phyloP scores from a whole-genome alignment of 2,797 vertebrate species.

The Falco novaeseelandiae region DNA sequence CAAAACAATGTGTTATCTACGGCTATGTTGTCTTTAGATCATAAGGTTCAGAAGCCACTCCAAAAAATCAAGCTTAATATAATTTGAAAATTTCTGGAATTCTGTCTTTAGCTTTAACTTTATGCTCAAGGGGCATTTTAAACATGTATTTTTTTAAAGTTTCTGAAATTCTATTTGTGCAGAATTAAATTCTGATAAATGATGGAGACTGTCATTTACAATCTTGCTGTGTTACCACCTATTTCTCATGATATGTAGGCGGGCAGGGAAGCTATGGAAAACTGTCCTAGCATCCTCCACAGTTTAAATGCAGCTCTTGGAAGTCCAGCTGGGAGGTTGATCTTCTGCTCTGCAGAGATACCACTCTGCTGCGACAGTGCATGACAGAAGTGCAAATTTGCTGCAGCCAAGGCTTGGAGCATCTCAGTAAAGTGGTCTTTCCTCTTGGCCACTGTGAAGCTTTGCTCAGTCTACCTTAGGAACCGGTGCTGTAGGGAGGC shows the following conservation, averaged over 20 bases:
- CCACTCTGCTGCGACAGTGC: background rate
- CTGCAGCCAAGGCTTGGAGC: background rate
- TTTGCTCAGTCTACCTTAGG: background rate
- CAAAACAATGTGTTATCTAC: background rate
- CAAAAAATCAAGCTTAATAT: background rate
- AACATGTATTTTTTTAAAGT: background rate
- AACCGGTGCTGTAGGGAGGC: background rate
- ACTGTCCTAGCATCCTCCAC: background rate
- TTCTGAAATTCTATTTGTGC: background rate
- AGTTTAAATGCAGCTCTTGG: rapidly evolving
- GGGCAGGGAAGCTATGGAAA: background rate
- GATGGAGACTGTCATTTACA: background rate
- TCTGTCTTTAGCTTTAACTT: background rate
- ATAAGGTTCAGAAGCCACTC: background rate
- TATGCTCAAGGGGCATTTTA: background rate
- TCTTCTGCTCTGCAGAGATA: background rate
- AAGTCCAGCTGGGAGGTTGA: background rate
- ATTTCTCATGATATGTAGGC: background rate
- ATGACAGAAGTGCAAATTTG: background rate
- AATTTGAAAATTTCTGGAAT: background rate
- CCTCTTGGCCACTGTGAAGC: background rate
- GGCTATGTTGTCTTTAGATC: background rate
- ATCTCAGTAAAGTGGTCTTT: background rate
- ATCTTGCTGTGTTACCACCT: background rate
- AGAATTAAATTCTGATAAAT: background rate